phyloP scores from a whole-genome alignment of 1,140 invertebrate genomes.

The Oppia nitens region DNA sequence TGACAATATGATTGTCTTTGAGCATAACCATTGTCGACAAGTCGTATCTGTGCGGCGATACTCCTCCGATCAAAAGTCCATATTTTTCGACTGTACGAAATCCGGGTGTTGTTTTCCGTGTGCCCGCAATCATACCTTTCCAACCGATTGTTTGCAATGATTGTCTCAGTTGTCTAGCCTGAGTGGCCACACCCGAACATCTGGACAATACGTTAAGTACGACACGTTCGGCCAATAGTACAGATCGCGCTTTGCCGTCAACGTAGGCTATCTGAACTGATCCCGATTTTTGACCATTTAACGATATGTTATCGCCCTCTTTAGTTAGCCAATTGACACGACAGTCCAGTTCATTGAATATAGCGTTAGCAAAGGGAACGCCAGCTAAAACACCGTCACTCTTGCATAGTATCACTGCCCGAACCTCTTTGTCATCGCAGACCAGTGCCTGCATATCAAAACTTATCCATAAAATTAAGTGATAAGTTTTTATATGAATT shows the following conservation, averaged over 20 bases:
- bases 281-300: conserved; percentile 5
- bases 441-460: conserved; percentile 18
- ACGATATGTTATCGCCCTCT: conserved; percentile 26
- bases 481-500: not conserved
- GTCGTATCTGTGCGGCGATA: conserved; percentile 31
- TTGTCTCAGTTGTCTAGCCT: conserved; percentile 18
- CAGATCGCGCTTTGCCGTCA: conserved; percentile 26
- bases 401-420: conserved; percentile 28
- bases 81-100: conserved; percentile 36
- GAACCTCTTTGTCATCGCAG: conserved; percentile 24
- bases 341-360: conserved; percentile 31
- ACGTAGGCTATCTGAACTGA: conserved; percentile 25
- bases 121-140: conserved; percentile 31
- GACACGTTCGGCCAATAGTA: conserved; percentile 32
- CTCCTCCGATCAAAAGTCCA: conserved; percentile 31
- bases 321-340: conserved; percentile 25
- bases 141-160: conserved; percentile 23
- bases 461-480: not conserved
- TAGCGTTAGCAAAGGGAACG: conserved; percentile 30
- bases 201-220: conserved; percentile 31
- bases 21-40: conserved; percentile 35
- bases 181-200: conserved; percentile 32
- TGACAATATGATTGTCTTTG: conserved; percentile 35
- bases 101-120: conserved; percentile 35
- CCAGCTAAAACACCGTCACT: conserved; percentile 30